Base-by-base conservation (phyloP, 2,113 vertebrate genomes). In the Turdus rufiventris region DNA sequence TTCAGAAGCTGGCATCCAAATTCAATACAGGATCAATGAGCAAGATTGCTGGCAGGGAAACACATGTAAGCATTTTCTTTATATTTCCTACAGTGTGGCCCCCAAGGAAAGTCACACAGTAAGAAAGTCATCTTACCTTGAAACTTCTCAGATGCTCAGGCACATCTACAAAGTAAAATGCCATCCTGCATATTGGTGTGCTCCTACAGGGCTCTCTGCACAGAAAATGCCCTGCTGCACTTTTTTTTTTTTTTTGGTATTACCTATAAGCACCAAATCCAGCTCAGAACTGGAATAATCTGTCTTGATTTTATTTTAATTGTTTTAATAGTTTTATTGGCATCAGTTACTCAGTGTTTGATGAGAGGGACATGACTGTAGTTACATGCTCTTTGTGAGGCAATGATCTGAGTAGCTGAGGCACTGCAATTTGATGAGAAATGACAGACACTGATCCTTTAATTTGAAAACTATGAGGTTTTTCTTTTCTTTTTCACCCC, bases 281-380 rank as follows among this genome's bases (percentile, higher is more conserved):
- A 54, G 53, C 65, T 96, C 88, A 90, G 57, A 85, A 94, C 38
- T 77, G 79, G 73, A 85, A 67, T 70, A 72, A 81, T 91, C 62
- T 88, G 58, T 77, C 66, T 76, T 62, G 33, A 67, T 92, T 93
- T 63, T 81, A 85, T 96, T 97, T 88, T 58, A 92, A 66, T 65
- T 83, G 21, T n/a, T 92, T 72, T 87, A 93, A 89, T 81, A 80
- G 24, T 71, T 92, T 89, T 63, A 65, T 73, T 50, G 56, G 45
- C 24, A 38, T 87, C 93, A 96, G 95, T 97, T 91, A 93, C 54
- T 95, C 50, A 13, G 9, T 67, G 63, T 83, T 93, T 95, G 74
- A 79, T 82, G 71, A 61, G 17, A 31, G 33, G 6, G 29, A 40
- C 72, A 72, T 56, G 56, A n/a, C 34, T 84, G 8, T 83, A 88